Evolutionary conservation across 2,888 invertebrate genomes (phyloP), one percentile per base, ranked within the genome.

Genomic region (Clitarchus hookeri): DNA sequence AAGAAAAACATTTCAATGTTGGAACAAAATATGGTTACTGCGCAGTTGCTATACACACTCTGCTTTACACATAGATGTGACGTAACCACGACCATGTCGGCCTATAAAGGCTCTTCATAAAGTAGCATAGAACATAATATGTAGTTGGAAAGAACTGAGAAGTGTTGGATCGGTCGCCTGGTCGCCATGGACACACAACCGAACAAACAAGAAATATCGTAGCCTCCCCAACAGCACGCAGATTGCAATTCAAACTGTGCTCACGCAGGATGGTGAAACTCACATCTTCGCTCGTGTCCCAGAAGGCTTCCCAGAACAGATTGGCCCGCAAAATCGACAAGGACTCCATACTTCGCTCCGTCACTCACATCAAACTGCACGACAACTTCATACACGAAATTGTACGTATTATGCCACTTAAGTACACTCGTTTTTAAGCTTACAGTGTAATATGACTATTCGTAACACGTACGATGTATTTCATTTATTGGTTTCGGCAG

Each of bases 321-420:
- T 23, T 65, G 23, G 65, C 11, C n/a, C 65, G 23, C n/a, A 65
- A 65, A 23, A n/a, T 19, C 0, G 65, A 65, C 19, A n/a, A 65
- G 19, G 65, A n/a, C 65, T n/a, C 65, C n/a, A n/a, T n/a, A 65
- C 65, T 65, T 65, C 23, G n/a, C 65, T 23, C 19, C 23, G 65
- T 65, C n/a, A 91, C 92, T 12, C 92, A 93, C 89, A 89, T 95
- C 84, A 94, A 94, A 90, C 92, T 94, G 92, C 94, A 94, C 88
- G 94, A 94, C 87, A 94, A 93, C 91, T 91, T 91, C 88, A 91
- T 95, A 11, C 91, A 91, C 79, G 91, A 92, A 89, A 94, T 95
- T 88, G 95, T 94, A 91, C 92, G 93, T 92, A 54, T 88, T 77
- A 48, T 16, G 16, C 1, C 16, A 48, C 0, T 48, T 48, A 2